Percentiles rank a stretch among this genome's conserved stretches.
phyloP scores from a whole-genome alignment of 2,113 vertebrate genomes.

The Austrofundulus limnaeus region DNA sequence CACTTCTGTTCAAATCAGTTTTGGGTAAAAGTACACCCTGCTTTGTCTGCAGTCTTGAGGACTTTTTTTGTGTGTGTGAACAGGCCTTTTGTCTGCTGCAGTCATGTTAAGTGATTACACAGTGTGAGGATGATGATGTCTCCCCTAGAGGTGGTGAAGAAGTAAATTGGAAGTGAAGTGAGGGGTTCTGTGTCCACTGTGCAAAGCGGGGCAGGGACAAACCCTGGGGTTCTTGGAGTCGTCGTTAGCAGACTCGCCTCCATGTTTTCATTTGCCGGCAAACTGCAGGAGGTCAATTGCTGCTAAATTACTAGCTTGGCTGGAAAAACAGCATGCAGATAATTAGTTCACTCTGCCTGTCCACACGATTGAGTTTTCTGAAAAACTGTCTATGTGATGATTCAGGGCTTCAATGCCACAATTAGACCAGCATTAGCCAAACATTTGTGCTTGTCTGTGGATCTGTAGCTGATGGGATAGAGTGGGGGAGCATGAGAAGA shows the following conservation, averaged over 20 bases:
- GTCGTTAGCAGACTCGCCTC: conserved; percentile 70
- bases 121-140: conserved; percentile 50
- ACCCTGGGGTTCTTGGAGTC: conserved; percentile 62
- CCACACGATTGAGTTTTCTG: conserved; percentile 74
- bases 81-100: conserved; percentile 41
- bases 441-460: conserved; percentile 33
- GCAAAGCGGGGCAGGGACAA: conserved; percentile 39
- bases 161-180: conserved; percentile 73
- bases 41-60: conserved; percentile 49
- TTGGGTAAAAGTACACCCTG: conserved; percentile 27
- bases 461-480: conserved; percentile 31
- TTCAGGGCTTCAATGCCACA: conserved; percentile 60
- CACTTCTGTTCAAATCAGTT: neutral
- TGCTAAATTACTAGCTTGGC: conserved; percentile 75
- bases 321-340: conserved; percentile 75
- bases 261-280: conserved; percentile 74
- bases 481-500: conserved; percentile 21
- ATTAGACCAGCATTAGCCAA: conserved; percentile 63
- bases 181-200: conserved; percentile 60
- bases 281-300: conserved; percentile 80
- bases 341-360: conserved; percentile 78
- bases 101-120: conserved; percentile 60
- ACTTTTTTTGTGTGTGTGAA: conserved; percentile 23
- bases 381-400: conserved; percentile 70
- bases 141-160: conserved; percentile 65